These are phyloP conservation scores for Alethe diademata DNA, from an alignment of 2,113 vertebrate genomes.

Conservation along the genomic window DNA sequence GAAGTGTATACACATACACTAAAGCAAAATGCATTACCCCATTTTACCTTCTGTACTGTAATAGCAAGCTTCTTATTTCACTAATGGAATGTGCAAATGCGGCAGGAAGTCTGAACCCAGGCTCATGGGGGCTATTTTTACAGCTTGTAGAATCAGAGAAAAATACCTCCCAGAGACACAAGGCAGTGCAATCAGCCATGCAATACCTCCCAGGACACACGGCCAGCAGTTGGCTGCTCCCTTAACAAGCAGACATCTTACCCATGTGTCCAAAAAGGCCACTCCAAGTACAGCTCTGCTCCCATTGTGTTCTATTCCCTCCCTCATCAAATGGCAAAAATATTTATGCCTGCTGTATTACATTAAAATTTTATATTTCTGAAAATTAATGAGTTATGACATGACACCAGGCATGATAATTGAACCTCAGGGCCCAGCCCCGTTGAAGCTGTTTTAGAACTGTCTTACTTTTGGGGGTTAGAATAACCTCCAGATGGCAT, in stretches of 20 bases:
- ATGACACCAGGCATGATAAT: conserved; percentile 22
- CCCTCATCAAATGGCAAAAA: not conserved
- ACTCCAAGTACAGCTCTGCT: not conserved
- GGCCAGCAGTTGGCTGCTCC: not conserved
- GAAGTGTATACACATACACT: not conserved
- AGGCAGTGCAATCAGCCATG: not conserved
- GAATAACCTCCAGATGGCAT: not conserved
- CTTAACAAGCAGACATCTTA: not conserved
- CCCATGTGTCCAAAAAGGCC: not conserved
- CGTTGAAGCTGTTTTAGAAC: not conserved
- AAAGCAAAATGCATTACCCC: not conserved
- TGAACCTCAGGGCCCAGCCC: not conserved
- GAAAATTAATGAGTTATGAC: conserved; percentile 39
- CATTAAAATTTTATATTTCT: conserved; percentile 16
- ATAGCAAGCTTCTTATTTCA: not conserved
- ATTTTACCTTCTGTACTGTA: not conserved
- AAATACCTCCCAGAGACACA: not conserved
- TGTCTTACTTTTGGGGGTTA: not conserved
- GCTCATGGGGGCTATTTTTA: not conserved
- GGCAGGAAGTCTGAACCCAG: not conserved
- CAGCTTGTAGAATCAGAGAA: not conserved
- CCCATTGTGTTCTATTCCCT: not conserved
- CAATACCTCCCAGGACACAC: no score
- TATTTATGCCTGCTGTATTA: conserved; percentile 1
- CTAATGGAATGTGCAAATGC: not conserved